Evolutionary conservation across 1,140 invertebrate species (phyloP), one percentile per base, ranked within the genome.

Genomic region (Rhopalosiphum maidis): DNA sequence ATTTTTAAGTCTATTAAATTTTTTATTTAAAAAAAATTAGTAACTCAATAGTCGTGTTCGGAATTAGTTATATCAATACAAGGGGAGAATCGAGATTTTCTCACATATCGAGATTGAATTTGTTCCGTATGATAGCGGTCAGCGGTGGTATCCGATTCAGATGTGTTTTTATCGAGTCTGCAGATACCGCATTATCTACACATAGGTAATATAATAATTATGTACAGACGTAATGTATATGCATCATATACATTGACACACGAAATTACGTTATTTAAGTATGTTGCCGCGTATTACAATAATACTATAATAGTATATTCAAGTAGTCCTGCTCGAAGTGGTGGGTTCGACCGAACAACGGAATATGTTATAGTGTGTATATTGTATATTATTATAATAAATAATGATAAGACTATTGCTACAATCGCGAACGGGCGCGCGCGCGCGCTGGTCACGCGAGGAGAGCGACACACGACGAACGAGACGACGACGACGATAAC

Each of bases 361-460:
- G 60, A 60, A 25, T 55, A 55, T 11, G 11, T 46, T 11, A 46
- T 68, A 51, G n/a, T 77, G 18, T n/a, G 18, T 18, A 68, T n/a
- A n/a, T 51, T 51, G 48, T 68, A n/a, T 68, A 68, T 30, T n/a
- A 68, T 77, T n/a, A 77, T 18, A 35, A 77, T 77, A 77, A 77
- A n/a, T 77, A 77, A 77, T 77, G 60, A 77, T 77, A 77, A 51
- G 48, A 77, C 60, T n/a, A 77, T 77, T 77, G 60, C 60, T 5
- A 43, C 83, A 85, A 85, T 85, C 37, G 83, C 83, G 11, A 41
- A 21, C 83, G 83, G 83, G 23, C 41, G 35, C 83, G 83, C 41
- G 35, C 83, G 83, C 82, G 82, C 35, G 9, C 37, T n/a, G 83
- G 83, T 41, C 83, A 85, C 83, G 83, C 83, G 83, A 85, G 37